A percentile compares a stretch with the other conserved stretches of the same genome.
Conservation (phyloP, 2,113 vertebrate species). For the Phalacrocorax brasilianus region DNA sequence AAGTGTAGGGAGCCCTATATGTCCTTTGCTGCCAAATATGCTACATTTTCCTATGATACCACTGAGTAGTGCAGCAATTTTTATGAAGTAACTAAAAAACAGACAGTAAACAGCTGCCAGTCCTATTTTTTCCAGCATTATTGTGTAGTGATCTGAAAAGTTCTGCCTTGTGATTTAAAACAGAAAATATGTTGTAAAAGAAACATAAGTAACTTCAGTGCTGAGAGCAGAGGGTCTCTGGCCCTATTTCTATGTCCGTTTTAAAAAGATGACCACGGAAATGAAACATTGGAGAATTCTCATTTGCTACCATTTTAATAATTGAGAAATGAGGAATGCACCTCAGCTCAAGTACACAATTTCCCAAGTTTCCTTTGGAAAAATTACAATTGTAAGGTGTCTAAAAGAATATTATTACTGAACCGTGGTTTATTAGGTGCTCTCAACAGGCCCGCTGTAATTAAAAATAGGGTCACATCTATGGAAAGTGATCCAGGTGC, state of each 20-base stretch:
- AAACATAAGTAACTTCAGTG: neutral
- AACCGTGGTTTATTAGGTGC: slow-evolving; percentile 38
- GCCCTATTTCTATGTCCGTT: neutral
- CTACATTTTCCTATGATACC: neutral
- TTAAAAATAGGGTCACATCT: slow-evolving; percentile 67
- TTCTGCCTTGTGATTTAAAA: neutral
- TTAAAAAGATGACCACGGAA: neutral
- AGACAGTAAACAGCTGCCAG: neutral
- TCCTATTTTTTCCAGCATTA: neutral
- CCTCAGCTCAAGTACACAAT: neutral
- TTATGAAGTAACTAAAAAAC: neutral
- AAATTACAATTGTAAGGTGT: neutral
- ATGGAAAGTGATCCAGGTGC: slow-evolving; percentile 40
- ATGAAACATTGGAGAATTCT: neutral
- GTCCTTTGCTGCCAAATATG: neutral
- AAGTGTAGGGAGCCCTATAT: neutral
- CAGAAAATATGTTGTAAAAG: neutral
- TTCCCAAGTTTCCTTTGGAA: slow-evolving; percentile 30
- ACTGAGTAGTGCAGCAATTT: neutral
- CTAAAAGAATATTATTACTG: slow-evolving; percentile 41
- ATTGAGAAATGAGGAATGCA: neutral
- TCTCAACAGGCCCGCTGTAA: slow-evolving; percentile 46
- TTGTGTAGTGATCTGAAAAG: neutral
- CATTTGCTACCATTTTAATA: neutral
- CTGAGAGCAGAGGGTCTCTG: neutral